Base-by-base conservation (phyloP, 2,113 vertebrate genomes). In the Dasypus novemcinctus region DNA sequence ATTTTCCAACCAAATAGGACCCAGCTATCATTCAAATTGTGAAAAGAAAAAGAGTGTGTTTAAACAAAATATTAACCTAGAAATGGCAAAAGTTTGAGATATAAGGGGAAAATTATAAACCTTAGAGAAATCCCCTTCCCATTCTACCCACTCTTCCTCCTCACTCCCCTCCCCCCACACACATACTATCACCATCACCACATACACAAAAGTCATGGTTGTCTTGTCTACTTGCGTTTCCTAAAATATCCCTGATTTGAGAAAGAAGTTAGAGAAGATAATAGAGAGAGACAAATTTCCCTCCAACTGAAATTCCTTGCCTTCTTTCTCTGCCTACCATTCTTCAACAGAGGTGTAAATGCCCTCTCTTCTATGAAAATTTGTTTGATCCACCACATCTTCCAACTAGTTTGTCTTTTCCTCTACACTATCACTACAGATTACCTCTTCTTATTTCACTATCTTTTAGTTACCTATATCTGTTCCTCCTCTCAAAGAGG, bases 201-300 rank as follows among this genome's bases (percentile, higher is more conserved):
- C 23, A 54, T 31, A 69, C 23, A 69, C 12, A 46, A 18, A 63
- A 52, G 46, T 68, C 68, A 33, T 21, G n/a, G 29, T 59, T 15
- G 10, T 83, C 36, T 82, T 78, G 27, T 78, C 38, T 68, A 11
- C 78, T 78, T 85, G 52, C 29, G 90, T 66, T 83, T 87, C 72
- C 64, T 80, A 38, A 87, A 91, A 83, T 64, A 59, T 84, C 15
- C 12, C 76, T 86, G 59, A 93, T 92, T 90, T 80, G 25, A 29
- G 69, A 91, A 87, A 80, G 46, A 87, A 74, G 9, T 52, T 41
- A 75, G 68, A 64, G 64, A 31, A 17, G 11, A 63, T 23, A 57
- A n/a, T 11, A 61, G 52, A 31, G 61, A 41, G 25, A 86, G 29
- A 71, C 33, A 76, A 90, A 36, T 9, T 75, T 78, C 21, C 8